Conservation (phyloP, 2,888 invertebrate species). For the Lepas anatifera region DNA sequence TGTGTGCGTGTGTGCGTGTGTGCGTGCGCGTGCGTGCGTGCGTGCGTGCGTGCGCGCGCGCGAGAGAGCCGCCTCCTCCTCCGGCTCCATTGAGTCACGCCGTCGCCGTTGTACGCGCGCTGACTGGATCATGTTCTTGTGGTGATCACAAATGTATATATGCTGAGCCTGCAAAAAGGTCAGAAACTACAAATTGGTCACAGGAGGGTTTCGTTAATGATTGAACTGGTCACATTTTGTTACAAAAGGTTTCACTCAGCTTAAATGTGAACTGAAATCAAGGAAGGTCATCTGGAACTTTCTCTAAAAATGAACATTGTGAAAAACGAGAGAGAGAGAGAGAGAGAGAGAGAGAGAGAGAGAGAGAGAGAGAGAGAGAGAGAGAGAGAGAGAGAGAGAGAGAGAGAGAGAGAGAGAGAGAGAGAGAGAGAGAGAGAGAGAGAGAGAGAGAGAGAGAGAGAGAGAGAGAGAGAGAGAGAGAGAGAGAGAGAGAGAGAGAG, state of each 20-base stretch:
- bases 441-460: conserved; percentile 7
- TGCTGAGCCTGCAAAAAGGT: no score
- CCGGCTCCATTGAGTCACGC: conserved; percentile 59
- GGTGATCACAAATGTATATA: conserved; percentile 36
- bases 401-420: background rate
- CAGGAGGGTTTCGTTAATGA: no score
- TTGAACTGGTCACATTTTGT: no score
- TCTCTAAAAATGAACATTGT: background rate
- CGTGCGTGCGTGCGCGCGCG: no score
- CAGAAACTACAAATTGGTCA: no score
- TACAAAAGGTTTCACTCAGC: no score
- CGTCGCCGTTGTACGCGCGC: conserved; percentile 76
- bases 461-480: background rate
- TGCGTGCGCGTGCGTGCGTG: no score
- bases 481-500: conserved; percentile 1
- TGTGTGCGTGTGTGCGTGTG: no score
- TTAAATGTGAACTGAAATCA: background rate
- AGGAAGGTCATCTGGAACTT: no score
- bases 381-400: background rate
- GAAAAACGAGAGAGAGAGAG: background rate
- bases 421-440: background rate
- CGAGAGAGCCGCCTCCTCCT: conserved; percentile 52
- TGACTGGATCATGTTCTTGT: conserved; percentile 90
- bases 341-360: background rate
- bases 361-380: background rate